phyloP scores from a whole-genome alignment of 2,113 vertebrate genomes.

The Cynoglossus semilaevis region DNA sequence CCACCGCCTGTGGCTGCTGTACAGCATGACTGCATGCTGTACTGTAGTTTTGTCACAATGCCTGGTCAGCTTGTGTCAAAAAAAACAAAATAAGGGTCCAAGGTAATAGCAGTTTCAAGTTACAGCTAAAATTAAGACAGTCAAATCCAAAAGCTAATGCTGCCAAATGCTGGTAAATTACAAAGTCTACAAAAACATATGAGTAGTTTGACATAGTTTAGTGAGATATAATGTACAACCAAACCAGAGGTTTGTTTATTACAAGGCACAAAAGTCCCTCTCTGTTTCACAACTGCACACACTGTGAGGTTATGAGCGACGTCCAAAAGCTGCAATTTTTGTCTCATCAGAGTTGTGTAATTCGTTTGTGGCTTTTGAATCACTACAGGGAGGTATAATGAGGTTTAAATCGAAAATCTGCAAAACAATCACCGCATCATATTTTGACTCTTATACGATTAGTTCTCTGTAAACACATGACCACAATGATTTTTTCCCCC shows the following conservation, averaged over 20 bases:
- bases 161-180: constrained; percentile 29
- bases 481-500: background rate
- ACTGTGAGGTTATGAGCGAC: constrained; percentile 9
- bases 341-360: constrained; percentile 9
- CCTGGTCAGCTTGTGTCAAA: constrained; percentile 36
- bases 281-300: constrained; percentile 14
- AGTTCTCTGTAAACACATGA: constrained; percentile 29
- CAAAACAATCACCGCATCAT: constrained; percentile 36
- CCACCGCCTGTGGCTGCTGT: constrained; percentile 10
- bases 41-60: constrained; percentile 28
- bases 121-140: constrained; percentile 26
- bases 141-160: constrained; percentile 21
- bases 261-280: constrained; percentile 20
- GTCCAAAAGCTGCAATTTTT: constrained; percentile 28
- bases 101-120: constrained; percentile 19
- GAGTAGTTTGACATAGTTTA: constrained; percentile 17
- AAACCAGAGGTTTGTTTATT: constrained; percentile 37
- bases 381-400: constrained; percentile 5
- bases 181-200: constrained; percentile 21
- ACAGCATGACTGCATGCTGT: constrained; percentile 17
- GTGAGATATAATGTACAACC: constrained; percentile 21
- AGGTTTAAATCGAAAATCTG: constrained; percentile 16
- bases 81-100: constrained; percentile 3
- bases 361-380: constrained; percentile 29
- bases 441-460: constrained; percentile 39